These are phyloP conservation scores for Ellobius talpinus DNA, from an alignment of 2,113 vertebrate genomes.

Conservation along the genomic window DNA sequence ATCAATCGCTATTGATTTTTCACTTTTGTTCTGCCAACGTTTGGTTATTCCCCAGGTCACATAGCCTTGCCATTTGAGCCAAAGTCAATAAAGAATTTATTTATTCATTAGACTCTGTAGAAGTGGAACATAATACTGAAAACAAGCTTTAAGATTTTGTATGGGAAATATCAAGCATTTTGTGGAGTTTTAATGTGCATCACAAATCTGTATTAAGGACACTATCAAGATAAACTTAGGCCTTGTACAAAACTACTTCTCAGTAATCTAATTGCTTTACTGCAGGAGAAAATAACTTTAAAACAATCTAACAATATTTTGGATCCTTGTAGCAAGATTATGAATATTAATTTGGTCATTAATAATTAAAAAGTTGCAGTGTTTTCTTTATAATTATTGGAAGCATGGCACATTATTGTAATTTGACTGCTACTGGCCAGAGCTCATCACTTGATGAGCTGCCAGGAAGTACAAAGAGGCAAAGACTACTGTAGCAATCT, in stretches of 20 bases:
- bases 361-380: not conserved
- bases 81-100: slow-evolving; percentile 80
- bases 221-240: not conserved
- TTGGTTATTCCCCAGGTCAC: slow-evolving; percentile 77
- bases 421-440: not conserved
- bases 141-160: slow-evolving; percentile 73
- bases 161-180: slow-evolving; percentile 41
- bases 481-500: slow-evolving; percentile 23
- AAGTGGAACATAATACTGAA: slow-evolving; percentile 64
- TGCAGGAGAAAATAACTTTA: not conserved
- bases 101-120: slow-evolving; percentile 75
- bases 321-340: not conserved
- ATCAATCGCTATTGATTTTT: slow-evolving; percentile 82
- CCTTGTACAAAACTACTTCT: slow-evolving; percentile 19
- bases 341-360: slow-evolving; percentile 66
- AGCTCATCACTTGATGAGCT: not conserved
- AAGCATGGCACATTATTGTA: not conserved
- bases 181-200: slow-evolving; percentile 52
- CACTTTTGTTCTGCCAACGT: slow-evolving; percentile 75
- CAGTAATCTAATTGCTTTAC: slow-evolving; percentile 45
- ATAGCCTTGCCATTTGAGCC: slow-evolving; percentile 51
- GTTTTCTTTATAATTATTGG: slow-evolving; percentile 52
- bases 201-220: slow-evolving; percentile 48
- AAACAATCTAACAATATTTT: not conserved
- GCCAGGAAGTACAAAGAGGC: not conserved